Evolutionary conservation across 2,797 vertebrate genomes (phyloP), one percentile per base, ranked within the genome.

Genomic region (Anabacerthia variegaticeps): DNA sequence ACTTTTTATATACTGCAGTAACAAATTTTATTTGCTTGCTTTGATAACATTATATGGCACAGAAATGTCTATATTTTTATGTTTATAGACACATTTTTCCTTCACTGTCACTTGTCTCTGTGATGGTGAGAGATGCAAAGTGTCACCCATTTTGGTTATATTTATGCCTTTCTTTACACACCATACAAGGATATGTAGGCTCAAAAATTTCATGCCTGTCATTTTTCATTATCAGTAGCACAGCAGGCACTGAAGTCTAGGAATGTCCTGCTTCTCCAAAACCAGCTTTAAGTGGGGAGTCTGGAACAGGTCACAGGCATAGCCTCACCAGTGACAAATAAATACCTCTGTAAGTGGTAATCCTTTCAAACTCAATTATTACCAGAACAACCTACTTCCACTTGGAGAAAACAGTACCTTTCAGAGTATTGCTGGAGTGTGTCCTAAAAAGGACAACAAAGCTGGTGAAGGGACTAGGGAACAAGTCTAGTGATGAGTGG

Each of bases 1-100:
- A 66, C 52, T 94, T 97, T 95, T 94, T 93, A 92, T 96, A 69
- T 36, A 61, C 19, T 73, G 92, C 66, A 95, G 92, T 82, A 96
- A 59, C 9, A 94, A 62, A 67, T 88, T 82, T 82, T 94, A 93
- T 96, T 95, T 91, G 18, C 75, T 96, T 88, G 28, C 16, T 72
- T 88, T 94, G 85, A 88, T 82, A 82, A 66, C 43, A 71, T 92
- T 89, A 67, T 41, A 92, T n/a, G 24, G 14, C 37, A 81, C 49
- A 93, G 5, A 78, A 68, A 75, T 84, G 6, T 75, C 46, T 83
- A 1, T 52, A 75, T 78, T 85, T 92, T 88, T 68, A 48, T 80
- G 36, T 44, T 93, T 73, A 78, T 68, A 59, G 79, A 49, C 26
- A 62, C 24, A 51, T 66, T 85, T 88, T 95, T 89, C 69, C 43